Evolutionary conservation across 2,888 invertebrate species (phyloP), one percentile per base, ranked within the genome.

Genomic region (Pardosa pseudoannulata): DNA sequence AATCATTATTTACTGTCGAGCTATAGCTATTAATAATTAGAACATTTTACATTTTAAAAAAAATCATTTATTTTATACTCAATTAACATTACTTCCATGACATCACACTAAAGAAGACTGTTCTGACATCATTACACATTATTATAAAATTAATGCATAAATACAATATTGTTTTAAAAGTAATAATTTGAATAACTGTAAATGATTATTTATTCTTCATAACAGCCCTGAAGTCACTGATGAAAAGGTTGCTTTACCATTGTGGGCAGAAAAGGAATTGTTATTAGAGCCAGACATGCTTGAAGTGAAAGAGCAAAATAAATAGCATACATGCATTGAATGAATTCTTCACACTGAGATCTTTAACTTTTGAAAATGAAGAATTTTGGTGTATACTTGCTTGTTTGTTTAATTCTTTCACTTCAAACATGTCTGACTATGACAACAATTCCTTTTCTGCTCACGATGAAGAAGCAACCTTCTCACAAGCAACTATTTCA

Each of bases 241-340:
- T 97, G 96, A 87, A 95, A 95, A 56, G 97, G 97, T 92, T 98
- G 97, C 92, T 97, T 97, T 89, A 95, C 95, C 91, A 98, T 97
- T 92, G 95, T 94, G 82, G 98, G 98, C 88, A 98, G 98, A 89
- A 96, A 96, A 9, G 89, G 90, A 31, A 91, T 90, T 89, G 85
- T 87, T 39, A 80, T 87, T 46, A 71, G 31, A 11, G 76, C 75
- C 13, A 46, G 7, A 23, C 85, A 86, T 23, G 23, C 1, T 5
- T 3, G 56, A 1, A 56, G 19, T 16, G 23, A 11, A 56, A 56
- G 2, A 16, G 23, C 5, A 19, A 56, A 23, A 56, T 3, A 7
- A 6, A 16, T 11, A 46, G 16, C 2, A 46, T 16, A 16, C 9
- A 13, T 16, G 16, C 16, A 46, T 16, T 2, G 16, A 46, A n/a